Evolutionary conservation across 2,797 vertebrate genomes (phyloP).

Genomic region (Philypnodon macrostomus): DNA sequence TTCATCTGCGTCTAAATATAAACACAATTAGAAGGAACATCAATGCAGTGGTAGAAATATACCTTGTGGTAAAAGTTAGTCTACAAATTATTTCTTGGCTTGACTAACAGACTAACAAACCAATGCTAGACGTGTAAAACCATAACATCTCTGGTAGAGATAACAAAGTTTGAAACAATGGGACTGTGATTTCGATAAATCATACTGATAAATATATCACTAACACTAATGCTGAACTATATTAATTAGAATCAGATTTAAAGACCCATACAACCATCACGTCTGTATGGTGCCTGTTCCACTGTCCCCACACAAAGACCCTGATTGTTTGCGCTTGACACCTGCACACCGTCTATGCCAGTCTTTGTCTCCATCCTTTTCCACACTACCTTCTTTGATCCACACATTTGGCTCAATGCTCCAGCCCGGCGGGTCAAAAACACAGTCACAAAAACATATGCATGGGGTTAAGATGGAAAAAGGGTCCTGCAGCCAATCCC

Average conservation of each 20-base stretch:
- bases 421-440: slow-evolving; percentile 28
- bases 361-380: slow-evolving; percentile 23
- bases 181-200: too few species aligned
- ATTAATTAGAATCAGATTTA: neutral
- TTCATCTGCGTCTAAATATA: too few species aligned
- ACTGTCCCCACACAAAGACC: neutral
- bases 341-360: slow-evolving; percentile 32
- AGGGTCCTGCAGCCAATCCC: neutral
- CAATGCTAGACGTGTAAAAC: too few species aligned
- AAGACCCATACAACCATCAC: neutral
- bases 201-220: too few species aligned
- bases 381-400: slow-evolving; percentile 19
- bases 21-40: too few species aligned
- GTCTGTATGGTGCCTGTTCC: neutral
- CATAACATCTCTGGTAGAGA: too few species aligned
- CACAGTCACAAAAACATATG: slow-evolving; percentile 16
- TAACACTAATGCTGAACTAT: too few species aligned
- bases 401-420: slow-evolving; percentile 18
- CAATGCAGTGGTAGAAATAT: too few species aligned
- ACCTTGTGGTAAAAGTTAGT: too few species aligned
- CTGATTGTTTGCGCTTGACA: slow-evolving; percentile 9
- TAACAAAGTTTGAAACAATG: too few species aligned
- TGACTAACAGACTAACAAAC: too few species aligned
- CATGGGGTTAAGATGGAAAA: slow-evolving; percentile 18
- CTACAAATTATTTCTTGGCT: too few species aligned